phyloP scores from a whole-genome alignment of 2,113 vertebrate species.

The Apaloderma vittatum region DNA sequence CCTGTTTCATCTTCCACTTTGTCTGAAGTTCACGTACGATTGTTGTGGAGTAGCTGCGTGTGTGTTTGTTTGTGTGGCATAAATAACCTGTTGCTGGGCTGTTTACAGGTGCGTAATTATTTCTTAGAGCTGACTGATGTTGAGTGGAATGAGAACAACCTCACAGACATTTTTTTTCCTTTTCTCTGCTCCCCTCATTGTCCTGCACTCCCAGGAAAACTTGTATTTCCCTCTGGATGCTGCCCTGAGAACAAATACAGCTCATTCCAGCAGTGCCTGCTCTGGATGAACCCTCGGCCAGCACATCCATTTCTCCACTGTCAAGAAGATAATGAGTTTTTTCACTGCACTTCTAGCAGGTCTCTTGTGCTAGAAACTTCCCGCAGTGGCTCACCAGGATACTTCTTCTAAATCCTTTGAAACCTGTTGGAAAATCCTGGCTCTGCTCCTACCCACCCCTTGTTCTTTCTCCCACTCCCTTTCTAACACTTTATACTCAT shows the following conservation, averaged over 20 bases:
- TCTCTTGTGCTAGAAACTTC: neutral
- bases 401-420: neutral
- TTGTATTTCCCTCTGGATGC: neutral
- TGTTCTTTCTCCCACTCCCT: neutral
- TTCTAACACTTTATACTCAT: neutral
- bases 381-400: accelerated
- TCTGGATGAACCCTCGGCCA: neutral
- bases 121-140: neutral
- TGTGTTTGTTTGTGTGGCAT: neutral
- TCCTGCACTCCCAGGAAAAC: neutral
- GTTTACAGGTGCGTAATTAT: neutral
- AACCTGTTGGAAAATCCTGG: neutral
- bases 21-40: accelerated
- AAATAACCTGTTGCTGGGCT: neutral
- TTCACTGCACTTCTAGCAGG: neutral
- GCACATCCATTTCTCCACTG: neutral
- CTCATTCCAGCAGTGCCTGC: neutral
- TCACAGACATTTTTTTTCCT: accelerated
- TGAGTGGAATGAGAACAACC: neutral
- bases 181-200: accelerated
- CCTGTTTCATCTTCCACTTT: neutral
- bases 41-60: neutral
- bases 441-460: neutral
- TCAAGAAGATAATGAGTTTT: neutral
- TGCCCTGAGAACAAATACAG: neutral